phyloP scores from a whole-genome alignment of 2,113 vertebrate species.

The Cephalopholis sonnerati region DNA sequence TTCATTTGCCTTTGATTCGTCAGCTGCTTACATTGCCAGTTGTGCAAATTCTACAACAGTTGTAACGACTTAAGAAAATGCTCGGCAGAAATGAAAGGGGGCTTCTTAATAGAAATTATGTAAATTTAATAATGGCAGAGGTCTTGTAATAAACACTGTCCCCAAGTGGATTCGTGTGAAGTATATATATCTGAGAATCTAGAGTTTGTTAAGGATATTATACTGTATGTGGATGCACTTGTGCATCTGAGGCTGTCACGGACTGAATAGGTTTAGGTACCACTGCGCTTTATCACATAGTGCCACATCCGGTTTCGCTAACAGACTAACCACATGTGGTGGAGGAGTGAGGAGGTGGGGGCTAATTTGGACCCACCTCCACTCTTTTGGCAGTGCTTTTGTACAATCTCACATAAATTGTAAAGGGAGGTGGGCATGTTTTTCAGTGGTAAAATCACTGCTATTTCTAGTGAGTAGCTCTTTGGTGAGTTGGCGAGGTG shows the following conservation, averaged over 20 bases:
- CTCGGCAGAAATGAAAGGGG: slow-evolving; percentile 49
- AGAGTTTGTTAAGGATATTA: background rate
- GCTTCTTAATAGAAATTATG: slow-evolving; percentile 54
- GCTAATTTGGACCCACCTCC: slow-evolving; percentile 51
- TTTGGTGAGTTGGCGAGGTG: slow-evolving; percentile 71
- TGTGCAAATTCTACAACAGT: slow-evolving; percentile 46
- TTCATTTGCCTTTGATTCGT: slow-evolving; percentile 76
- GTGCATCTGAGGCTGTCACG: slow-evolving; percentile 8
- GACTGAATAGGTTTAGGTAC: slow-evolving; percentile 24
- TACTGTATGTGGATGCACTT: background rate
- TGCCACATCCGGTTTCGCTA: slow-evolving; percentile 21
- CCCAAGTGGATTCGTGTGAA: slow-evolving; percentile 21
- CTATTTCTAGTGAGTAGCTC: slow-evolving; percentile 75
- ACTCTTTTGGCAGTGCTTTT: slow-evolving; percentile 51
- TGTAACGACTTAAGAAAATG: slow-evolving; percentile 53
- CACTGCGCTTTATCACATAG: slow-evolving; percentile 32
- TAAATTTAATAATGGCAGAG: slow-evolving; percentile 54
- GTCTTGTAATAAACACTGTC: slow-evolving; percentile 35
- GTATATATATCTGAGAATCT: slow-evolving; percentile 18
- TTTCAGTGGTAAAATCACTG: slow-evolving; percentile 67
- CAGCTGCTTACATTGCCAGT: slow-evolving; percentile 64
- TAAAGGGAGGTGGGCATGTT: slow-evolving; percentile 60
- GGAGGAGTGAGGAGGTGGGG: slow-evolving; percentile 48
- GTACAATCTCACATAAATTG: slow-evolving; percentile 59
- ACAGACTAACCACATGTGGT: slow-evolving; percentile 2